Conservation (phyloP, 2,797 vertebrate species). For the Urosaurus nigricauda region DNA sequence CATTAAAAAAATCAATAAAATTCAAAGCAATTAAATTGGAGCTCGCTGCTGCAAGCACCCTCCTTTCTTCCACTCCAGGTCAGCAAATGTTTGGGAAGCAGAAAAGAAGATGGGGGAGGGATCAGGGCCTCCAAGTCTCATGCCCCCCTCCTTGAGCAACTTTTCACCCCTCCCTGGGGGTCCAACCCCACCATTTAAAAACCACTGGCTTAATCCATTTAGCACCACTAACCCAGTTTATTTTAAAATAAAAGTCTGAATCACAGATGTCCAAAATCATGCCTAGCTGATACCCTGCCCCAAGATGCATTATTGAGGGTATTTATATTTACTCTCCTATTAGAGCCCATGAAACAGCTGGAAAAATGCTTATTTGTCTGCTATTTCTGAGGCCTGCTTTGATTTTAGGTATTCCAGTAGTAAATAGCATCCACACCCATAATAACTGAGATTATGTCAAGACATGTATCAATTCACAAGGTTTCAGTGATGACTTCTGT, state of each 20-base stretch:
- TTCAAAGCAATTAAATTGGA: too few species aligned
- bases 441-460: neutral
- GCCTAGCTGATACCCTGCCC: neutral
- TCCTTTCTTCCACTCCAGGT: too few species aligned
- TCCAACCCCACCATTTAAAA: too few species aligned
- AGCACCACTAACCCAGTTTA: neutral
- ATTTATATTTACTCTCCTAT: slow-evolving; percentile 44
- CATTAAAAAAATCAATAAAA: too few species aligned
- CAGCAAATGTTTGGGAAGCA: too few species aligned
- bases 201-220: too few species aligned
- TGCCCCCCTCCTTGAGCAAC: too few species aligned
- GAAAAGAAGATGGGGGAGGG: too few species aligned
- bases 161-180: too few species aligned
- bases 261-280: neutral
- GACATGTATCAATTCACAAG: neutral
- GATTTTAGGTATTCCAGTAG: slow-evolving; percentile 34
- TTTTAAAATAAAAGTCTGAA: neutral
- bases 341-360: slow-evolving; percentile 24
- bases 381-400: slow-evolving; percentile 11
- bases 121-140: too few species aligned
- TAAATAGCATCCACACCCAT: neutral
- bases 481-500: slow-evolving; percentile 39
- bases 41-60: too few species aligned
- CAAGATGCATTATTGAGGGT: slow-evolving; percentile 2
- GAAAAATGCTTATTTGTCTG: slow-evolving; percentile 33